Conservation (phyloP, 2,888 invertebrate species). For the Mactromeris polynyma region DNA sequence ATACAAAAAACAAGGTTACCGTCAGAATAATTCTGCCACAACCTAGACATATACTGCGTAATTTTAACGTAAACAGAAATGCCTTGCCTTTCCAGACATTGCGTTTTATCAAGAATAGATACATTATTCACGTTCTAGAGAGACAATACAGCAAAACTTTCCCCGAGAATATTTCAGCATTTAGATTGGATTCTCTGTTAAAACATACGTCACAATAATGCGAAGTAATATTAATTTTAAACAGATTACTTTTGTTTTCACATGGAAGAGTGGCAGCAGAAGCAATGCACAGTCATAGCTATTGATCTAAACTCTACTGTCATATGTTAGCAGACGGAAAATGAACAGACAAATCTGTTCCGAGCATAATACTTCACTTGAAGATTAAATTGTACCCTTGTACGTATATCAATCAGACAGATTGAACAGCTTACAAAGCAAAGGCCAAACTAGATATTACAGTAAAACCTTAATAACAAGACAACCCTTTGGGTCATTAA, state of each 20-base stretch:
- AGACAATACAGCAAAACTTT: background rate
- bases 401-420: too few relatives aligned
- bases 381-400: too few relatives aligned
- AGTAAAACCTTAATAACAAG: too few relatives aligned
- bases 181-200: background rate
- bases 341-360: too few relatives aligned
- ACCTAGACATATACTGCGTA: background rate
- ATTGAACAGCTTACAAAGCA: too few relatives aligned
- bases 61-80: background rate
- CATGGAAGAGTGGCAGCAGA: background rate
- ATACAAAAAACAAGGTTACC: background rate
- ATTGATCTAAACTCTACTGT: too few relatives aligned
- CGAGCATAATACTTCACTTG: too few relatives aligned
- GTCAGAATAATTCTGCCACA: background rate
- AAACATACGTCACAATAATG: background rate
- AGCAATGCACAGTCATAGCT: background rate
- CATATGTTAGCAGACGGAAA: too few relatives aligned
- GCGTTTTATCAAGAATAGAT: background rate
- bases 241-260: background rate
- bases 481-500: too few relatives aligned
- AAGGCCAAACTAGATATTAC: too few relatives aligned
- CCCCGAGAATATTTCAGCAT: background rate
- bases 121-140: background rate
- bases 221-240: background rate
- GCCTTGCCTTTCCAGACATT: background rate